Percentiles rank a stretch among this genome's conserved stretches.
These are phyloP conservation scores for Esperia sulphurella DNA, from an alignment of 2,888 invertebrate species.

Conservation along the genomic window DNA sequence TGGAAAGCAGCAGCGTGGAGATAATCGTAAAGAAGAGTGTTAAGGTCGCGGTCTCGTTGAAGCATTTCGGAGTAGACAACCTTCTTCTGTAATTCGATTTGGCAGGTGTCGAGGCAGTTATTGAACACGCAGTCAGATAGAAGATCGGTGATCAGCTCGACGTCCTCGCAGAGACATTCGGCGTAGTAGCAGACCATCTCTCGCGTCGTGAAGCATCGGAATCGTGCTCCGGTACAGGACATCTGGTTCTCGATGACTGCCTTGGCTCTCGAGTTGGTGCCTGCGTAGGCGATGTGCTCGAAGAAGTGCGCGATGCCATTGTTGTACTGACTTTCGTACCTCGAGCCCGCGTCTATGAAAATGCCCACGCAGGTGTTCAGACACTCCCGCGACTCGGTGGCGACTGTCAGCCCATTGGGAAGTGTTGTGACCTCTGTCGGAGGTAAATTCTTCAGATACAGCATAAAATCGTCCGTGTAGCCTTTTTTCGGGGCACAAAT, in stretches of 20 bases:
- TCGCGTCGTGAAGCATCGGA: slow-evolving; percentile 96
- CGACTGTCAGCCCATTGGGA: slow-evolving; percentile 91
- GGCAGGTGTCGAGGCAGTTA: slow-evolving; percentile 62
- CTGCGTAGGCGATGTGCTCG: slow-evolving; percentile 60
- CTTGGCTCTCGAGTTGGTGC: slow-evolving; percentile 89
- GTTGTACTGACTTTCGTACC: slow-evolving; percentile 45
- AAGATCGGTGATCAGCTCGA: slow-evolving; percentile 93
- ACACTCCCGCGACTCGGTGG: slow-evolving; percentile 82
- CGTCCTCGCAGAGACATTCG: slow-evolving; percentile 92
- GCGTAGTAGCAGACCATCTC: slow-evolving; percentile 98
- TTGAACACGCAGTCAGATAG: slow-evolving; percentile 96
- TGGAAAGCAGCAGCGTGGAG: slow-evolving; percentile 66
- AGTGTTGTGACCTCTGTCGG: slow-evolving; percentile 88
- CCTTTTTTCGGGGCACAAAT: no score
- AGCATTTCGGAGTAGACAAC: slow-evolving; percentile 52
- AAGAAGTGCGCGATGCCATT: slow-evolving; percentile 64
- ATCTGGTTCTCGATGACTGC: slow-evolving; percentile 93
- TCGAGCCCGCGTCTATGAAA: slow-evolving; percentile 52
- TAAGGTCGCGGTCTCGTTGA: slow-evolving; percentile 45
- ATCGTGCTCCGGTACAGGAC: slow-evolving; percentile 95
- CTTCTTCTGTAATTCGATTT: slow-evolving; percentile 52
- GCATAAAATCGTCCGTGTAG: no score
- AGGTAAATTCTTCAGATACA: slow-evolving; percentile 82
- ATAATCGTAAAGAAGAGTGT: slow-evolving; percentile 54
- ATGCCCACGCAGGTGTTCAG: slow-evolving; percentile 62